Evolutionary conservation across 2,113 vertebrate species (phyloP), one percentile per base, ranked within the genome.

Genomic region (Nothoprocta perdicaria): DNA sequence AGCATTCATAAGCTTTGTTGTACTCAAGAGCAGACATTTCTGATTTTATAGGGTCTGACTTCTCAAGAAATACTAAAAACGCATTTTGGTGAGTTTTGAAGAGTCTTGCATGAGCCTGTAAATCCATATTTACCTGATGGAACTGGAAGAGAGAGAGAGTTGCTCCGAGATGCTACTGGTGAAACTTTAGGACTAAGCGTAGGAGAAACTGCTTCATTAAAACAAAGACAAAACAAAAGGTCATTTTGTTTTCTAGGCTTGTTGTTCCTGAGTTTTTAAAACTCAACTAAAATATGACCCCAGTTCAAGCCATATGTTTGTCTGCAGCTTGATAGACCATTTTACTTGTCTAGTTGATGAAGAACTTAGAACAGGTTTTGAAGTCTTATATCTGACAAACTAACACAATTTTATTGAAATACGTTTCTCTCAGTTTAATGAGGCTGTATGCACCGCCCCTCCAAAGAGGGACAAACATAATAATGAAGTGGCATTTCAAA

Each of bases 181-280:
- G 98, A 98, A 45, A 98, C 92, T 74, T 97, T 94, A 10, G 98
- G 98, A 58, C 98, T 98, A 89, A 96, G 96, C 74, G 97, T 96
- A 14, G 98, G 98, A 50, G 98, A 98, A 75, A 97, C 91, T 45
- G 95, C 98, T 98, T 95, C 55, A 89, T 89, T 92, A 77, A 87
- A 91, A 75, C 26, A 84, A 77, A 80, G 66, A 66, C 8, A 86
- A 69, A 85, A 19, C 16, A 22, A 76, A 71, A 55, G 31, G 17
- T 57, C 78, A 82, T 82, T 91, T 86, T 68, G 91, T 27, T 80
- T 63, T 52, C 53, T 38, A 48, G 58, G 21, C 6, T 90, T 74
- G 27, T 40, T n/a, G 10, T 4, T 84, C 87, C 35, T 46, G 5
- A 76, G 26, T 31, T 73, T 79, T 86, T 9, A 41, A 52, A 86